phyloP scores from a whole-genome alignment of 2,888 invertebrate species.

The Entomobrya proxima region DNA sequence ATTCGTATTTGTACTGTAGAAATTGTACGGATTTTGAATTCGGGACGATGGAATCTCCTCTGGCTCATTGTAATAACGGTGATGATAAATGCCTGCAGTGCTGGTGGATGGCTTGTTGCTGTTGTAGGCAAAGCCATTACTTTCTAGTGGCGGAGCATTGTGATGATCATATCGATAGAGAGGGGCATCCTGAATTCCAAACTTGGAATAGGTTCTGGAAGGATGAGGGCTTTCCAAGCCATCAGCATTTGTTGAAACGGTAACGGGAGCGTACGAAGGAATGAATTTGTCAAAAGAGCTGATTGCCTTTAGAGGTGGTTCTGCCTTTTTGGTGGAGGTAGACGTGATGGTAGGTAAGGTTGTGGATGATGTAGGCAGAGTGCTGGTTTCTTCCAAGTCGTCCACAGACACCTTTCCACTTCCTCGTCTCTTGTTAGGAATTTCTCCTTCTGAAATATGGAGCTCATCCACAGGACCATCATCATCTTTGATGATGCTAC shows the following conservation, averaged over 20 bases:
- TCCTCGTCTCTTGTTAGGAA: not conserved
- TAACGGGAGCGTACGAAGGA: constrained; percentile 52
- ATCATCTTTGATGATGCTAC: constrained; percentile 42
- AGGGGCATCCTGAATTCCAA: constrained; percentile 74
- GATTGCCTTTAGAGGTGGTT: constrained; percentile 28
- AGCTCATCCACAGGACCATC: constrained; percentile 46
- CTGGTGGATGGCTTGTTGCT: not conserved
- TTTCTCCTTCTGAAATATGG: constrained; percentile 49
- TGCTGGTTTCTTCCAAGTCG: constrained; percentile 29
- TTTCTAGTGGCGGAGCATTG: not conserved
- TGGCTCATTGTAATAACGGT: constrained; percentile 62
- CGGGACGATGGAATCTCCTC: constrained; percentile 35
- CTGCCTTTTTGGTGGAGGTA: constrained; percentile 6
- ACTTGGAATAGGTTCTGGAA: constrained; percentile 73
- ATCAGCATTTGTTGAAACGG: not conserved
- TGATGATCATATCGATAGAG: constrained; percentile 59
- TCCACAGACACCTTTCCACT: not conserved
- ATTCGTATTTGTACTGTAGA: constrained; percentile 29
- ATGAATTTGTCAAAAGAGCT: constrained; percentile 61
- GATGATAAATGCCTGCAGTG: constrained; percentile 54
- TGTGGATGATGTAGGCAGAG: not conserved
- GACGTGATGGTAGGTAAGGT: not conserved
- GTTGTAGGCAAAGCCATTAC: not conserved
- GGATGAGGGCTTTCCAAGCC: constrained; percentile 44
- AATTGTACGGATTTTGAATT: constrained; percentile 30